These are phyloP conservation scores for Protobothrops mucrosquamatus DNA, from an alignment of 2,113 vertebrate genomes.

Conservation along the genomic window DNA sequence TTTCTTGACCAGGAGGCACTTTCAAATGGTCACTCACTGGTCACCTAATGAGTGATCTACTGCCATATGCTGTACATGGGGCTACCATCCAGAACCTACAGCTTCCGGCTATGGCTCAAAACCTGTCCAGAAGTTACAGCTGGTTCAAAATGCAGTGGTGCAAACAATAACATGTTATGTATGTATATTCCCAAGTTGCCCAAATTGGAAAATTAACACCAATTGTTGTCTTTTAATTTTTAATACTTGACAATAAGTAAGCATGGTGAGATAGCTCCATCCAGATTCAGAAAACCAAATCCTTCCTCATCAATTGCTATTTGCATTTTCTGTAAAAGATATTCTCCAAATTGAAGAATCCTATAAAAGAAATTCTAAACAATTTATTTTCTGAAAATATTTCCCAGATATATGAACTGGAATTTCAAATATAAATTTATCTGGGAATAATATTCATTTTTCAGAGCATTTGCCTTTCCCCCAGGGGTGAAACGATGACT, in stretches of 20 bases:
- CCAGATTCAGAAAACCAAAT: not conserved
- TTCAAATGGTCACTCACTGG: not conserved
- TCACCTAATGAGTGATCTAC: not conserved
- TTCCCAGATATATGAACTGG: not conserved
- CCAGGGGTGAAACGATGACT: not conserved
- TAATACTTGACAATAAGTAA: not conserved
- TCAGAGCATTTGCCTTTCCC: not conserved
- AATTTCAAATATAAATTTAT: not conserved
- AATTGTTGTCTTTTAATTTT: too few species aligned
- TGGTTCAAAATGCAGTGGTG: not conserved
- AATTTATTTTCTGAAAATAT: not conserved
- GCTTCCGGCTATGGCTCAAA: not conserved
- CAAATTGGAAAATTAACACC: too few species aligned
- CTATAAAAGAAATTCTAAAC: not conserved
- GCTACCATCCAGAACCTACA: not conserved
- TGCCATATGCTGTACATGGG: not conserved
- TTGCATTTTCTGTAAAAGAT: not conserved
- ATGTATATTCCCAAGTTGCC: too few species aligned
- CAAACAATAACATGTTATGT: not conserved
- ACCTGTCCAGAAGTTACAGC: not conserved
- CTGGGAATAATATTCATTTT: not conserved
- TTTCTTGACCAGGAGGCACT: not conserved
- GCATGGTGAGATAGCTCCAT: not conserved
- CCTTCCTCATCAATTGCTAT: not conserved
- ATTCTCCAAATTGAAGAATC: not conserved